A percentile compares a stretch with the other conserved stretches of the same genome.
Conservation (phyloP, 1,140 invertebrate species). For the Anastrepha obliqua region DNA sequence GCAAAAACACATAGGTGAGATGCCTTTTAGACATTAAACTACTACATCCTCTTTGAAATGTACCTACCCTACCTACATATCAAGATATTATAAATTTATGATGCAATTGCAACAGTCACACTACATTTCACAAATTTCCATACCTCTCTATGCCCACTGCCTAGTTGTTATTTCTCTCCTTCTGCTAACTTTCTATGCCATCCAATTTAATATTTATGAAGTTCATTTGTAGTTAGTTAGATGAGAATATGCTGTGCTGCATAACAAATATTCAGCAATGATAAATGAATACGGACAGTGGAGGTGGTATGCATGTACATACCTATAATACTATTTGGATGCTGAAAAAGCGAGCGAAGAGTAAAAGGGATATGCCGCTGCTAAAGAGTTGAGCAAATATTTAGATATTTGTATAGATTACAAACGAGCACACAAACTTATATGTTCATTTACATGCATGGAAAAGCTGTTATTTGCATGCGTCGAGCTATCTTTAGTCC, state of each 20-base stretch:
- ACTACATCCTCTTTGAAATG: too few species aligned
- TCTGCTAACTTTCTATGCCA: neutral
- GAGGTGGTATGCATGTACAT: too few species aligned
- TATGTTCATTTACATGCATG: neutral
- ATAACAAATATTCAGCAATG: constrained; percentile 18
- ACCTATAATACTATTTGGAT: too few species aligned
- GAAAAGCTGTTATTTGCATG: neutral
- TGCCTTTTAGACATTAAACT: too few species aligned
- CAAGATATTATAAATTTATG: constrained; percentile 4
- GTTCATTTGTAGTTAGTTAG: constrained; percentile 35
- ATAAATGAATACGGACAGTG: neutral
- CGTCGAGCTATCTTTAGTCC: neutral
- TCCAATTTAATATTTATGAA: constrained; percentile 51
- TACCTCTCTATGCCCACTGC: neutral
- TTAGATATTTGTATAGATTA: constrained; percentile 44
- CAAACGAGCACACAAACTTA: neutral
- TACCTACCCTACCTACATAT: neutral
- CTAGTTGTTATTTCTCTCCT: neutral
- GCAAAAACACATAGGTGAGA: too few species aligned
- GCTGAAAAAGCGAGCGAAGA: neutral
- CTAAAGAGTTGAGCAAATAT: constrained; percentile 44
- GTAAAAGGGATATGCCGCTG: neutral
- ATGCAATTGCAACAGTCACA: neutral
- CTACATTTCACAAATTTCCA: constrained; percentile 1
- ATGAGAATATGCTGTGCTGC: neutral